Percentiles rank a stretch among this genome's conserved stretches.
Evolutionary conservation across 2,797 vertebrate genomes (phyloP).

Genomic region (Artibeus lituratus): DNA sequence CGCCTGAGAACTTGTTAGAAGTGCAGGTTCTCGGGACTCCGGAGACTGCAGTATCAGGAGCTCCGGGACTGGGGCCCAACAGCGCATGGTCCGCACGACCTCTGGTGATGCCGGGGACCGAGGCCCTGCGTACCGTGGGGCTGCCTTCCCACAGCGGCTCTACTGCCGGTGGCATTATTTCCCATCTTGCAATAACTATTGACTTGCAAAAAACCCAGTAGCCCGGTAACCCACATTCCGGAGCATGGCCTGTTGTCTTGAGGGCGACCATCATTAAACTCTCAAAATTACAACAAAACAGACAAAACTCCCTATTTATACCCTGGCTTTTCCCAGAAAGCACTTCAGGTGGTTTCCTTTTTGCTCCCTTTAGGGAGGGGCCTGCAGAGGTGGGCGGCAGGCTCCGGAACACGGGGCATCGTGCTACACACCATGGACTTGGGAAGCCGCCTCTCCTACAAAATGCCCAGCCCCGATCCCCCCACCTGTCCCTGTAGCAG

Average conservation of each 20-base stretch:
- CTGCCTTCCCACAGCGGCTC: neutral
- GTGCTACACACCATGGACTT: accelerated
- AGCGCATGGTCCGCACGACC: neutral
- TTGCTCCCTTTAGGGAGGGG: neutral
- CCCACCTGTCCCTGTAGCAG: neutral
- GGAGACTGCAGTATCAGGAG: neutral
- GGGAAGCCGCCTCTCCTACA: neutral
- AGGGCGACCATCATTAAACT: neutral
- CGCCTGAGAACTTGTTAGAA: neutral
- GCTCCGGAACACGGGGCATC: neutral
- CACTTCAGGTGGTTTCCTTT: neutral
- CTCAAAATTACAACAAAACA: neutral
- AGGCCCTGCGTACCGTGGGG: too few species aligned
- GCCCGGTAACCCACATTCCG: neutral
- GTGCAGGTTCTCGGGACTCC: neutral
- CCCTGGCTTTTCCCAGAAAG: neutral
- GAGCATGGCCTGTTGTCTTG: neutral
- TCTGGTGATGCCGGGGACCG: neutral
- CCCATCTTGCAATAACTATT: neutral
- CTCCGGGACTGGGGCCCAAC: neutral
- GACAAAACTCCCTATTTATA: neutral
- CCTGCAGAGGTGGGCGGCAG: neutral
- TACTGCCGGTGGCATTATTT: neutral
- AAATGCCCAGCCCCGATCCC: slow-evolving; percentile 32
- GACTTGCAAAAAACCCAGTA: slow-evolving; percentile 13